A percentile compares a stretch with the other conserved stretches of the same genome.
Evolutionary conservation across 2,888 invertebrate species (phyloP).

Genomic region (Coleophora deauratella): DNA sequence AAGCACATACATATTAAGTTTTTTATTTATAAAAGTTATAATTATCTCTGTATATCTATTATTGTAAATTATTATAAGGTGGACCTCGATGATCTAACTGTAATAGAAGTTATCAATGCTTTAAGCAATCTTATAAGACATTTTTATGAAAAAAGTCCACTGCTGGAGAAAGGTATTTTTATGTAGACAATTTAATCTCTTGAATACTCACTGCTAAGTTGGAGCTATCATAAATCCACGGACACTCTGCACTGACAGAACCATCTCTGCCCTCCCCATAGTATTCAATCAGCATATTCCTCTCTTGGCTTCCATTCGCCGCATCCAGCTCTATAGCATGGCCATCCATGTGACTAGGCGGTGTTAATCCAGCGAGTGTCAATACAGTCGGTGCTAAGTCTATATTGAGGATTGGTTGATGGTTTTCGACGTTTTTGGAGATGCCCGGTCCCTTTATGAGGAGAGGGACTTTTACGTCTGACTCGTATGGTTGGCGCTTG

Average conservation of each 20-base stretch:
- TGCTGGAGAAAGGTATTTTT: too few species aligned
- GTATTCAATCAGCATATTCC: slow-evolving; percentile 85
- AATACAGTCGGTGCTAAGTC: slow-evolving; percentile 90
- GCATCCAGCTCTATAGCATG: slow-evolving; percentile 27
- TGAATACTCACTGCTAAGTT: slow-evolving; percentile 75
- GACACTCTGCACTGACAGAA: slow-evolving; percentile 76
- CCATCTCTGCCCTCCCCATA: slow-evolving; percentile 81
- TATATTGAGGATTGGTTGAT: slow-evolving; percentile 80
- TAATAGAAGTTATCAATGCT: too few species aligned
- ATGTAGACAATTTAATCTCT: too few species aligned
- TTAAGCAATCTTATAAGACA: too few species aligned
- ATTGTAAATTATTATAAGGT: not conserved
- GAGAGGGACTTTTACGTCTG: slow-evolving; percentile 89
- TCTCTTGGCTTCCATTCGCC: slow-evolving; percentile 24
- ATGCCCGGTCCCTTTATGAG: slow-evolving; percentile 85
- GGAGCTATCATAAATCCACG: slow-evolving; percentile 69
- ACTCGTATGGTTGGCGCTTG: slow-evolving; percentile 93
- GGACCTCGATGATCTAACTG: not conserved
- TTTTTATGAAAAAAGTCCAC: too few species aligned
- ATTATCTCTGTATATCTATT: not conserved
- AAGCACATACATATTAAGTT: not conserved
- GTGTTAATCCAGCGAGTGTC: slow-evolving; percentile 76
- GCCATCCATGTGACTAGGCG: slow-evolving; percentile 77
- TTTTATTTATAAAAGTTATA: not conserved
- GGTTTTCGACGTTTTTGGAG: slow-evolving; percentile 49